Conservation (phyloP, 2,113 vertebrate species). For the Catharus minimus region DNA sequence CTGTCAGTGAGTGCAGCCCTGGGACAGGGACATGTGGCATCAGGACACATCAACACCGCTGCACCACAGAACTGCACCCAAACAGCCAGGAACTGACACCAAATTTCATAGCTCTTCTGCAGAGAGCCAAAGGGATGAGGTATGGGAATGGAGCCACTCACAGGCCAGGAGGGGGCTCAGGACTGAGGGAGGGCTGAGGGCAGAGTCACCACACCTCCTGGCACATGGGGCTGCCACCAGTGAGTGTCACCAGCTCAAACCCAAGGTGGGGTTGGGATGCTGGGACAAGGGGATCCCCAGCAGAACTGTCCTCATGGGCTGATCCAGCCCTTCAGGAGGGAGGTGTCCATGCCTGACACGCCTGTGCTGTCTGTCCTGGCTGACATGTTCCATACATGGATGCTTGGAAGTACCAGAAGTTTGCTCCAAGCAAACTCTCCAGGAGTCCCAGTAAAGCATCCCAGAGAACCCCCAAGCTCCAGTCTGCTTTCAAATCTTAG, state of each 20-base stretch:
- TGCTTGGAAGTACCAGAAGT: background rate
- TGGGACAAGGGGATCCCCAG: background rate
- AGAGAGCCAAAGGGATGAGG: background rate
- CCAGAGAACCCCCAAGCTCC: accelerated
- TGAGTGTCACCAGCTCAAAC: background rate
- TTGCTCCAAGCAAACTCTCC: background rate
- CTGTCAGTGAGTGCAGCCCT: accelerated
- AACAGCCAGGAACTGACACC: background rate
- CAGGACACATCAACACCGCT: accelerated
- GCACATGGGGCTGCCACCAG: background rate
- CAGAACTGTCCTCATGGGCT: background rate
- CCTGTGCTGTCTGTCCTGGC: background rate
- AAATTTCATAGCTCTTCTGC: background rate
- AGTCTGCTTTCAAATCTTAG: background rate
- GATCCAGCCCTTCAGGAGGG: background rate
- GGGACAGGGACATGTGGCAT: accelerated
- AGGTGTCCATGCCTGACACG: accelerated
- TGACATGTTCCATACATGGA: background rate
- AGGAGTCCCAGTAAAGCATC: accelerated
- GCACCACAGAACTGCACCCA: background rate
- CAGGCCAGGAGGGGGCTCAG: background rate
- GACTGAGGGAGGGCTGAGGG: background rate
- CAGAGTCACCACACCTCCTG: background rate
- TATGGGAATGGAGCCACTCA: accelerated
- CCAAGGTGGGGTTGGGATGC: accelerated